Percentiles rank a stretch among this genome's conserved stretches.
phyloP scores from a whole-genome alignment of 1,140 invertebrate genomes.

The Mya arenaria region DNA sequence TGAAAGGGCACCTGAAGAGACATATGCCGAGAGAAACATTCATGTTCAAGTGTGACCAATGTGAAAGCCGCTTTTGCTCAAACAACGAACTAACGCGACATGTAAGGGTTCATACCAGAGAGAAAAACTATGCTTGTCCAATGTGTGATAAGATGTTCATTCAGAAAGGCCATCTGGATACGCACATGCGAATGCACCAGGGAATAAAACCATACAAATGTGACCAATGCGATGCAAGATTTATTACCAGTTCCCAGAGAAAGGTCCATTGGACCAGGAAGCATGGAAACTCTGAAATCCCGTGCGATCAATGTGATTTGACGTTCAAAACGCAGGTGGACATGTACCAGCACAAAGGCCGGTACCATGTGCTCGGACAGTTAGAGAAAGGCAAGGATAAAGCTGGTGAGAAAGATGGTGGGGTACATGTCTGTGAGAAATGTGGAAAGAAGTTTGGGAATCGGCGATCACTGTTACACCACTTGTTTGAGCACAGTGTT shows the following conservation, averaged over 20 bases:
- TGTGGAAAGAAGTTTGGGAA: conserved; percentile 28
- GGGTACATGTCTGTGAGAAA: conserved; percentile 17
- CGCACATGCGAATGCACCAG: conserved; percentile 60
- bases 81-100: conserved; percentile 61
- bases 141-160: conserved; percentile 60
- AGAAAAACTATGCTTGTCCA: conserved; percentile 66
- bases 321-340: conserved; percentile 12
- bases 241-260: conserved; percentile 28
- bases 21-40: conserved; percentile 5
- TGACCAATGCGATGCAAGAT: conserved; percentile 42
- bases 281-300: not conserved
- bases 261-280: conserved; percentile 10
- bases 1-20: conserved; percentile 33
- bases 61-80: conserved; percentile 60
- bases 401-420: not conserved
- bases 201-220: conserved; percentile 64
- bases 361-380: not conserved
- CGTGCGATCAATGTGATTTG: conserved; percentile 8
- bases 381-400: not conserved
- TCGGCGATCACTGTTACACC: not conserved
- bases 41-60: conserved; percentile 55
- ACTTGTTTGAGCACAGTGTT: not conserved
- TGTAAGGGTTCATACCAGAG: conserved; percentile 61
- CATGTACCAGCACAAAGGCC: conserved; percentile 7
- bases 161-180: conserved; percentile 40